Conservation (phyloP, 2,888 invertebrate genomes). For the Augiades crinisus region DNA sequence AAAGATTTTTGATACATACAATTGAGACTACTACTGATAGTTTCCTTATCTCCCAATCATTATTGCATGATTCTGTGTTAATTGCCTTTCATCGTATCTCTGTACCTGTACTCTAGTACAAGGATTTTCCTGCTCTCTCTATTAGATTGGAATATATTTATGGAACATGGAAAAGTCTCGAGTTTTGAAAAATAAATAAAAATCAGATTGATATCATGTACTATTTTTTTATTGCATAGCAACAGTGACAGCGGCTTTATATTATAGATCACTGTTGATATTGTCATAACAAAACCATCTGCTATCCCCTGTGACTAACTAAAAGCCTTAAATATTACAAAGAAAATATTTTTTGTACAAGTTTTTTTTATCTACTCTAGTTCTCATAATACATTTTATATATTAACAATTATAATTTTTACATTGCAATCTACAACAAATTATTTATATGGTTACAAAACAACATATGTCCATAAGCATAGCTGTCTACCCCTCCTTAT, state of each 20-base stretch:
- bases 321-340: constrained; percentile 57
- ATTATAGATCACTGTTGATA: constrained; percentile 15
- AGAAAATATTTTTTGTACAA: constrained; percentile 74
- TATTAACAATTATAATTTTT: constrained; percentile 49
- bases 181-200: no score
- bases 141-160: no score
- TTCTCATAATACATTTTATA: constrained; percentile 52
- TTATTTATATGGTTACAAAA: constrained; percentile 42
- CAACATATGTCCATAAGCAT: constrained; percentile 47
- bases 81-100: no score
- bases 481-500: constrained; percentile 30
- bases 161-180: no score
- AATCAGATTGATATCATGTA: constrained; percentile 13
- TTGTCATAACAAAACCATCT: constrained; percentile 49
- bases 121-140: no score
- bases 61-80: no score
- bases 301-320: constrained; percentile 56
- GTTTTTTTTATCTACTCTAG: constrained; percentile 63
- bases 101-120: no score
- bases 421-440: constrained; percentile 62
- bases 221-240: constrained; percentile 53
- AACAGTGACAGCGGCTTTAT: constrained; percentile 44
- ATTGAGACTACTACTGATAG: no score
- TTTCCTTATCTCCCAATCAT: no score
- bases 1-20: no score